Conservation (phyloP, 2,113 vertebrate genomes). For the Xenopus laevis region DNA sequence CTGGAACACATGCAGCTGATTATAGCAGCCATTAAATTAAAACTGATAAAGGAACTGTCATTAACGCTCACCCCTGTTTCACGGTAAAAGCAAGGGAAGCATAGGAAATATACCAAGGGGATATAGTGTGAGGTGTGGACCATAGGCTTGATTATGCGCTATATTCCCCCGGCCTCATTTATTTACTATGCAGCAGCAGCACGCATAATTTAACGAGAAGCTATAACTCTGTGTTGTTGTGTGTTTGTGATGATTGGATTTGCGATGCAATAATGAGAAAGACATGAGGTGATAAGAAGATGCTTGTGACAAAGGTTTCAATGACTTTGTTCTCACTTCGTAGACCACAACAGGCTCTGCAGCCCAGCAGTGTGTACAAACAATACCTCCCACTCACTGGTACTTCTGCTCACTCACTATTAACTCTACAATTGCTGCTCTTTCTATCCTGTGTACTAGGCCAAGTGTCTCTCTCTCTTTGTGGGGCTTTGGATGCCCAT, state of each 20-base stretch:
- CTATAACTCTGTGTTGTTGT: slow-evolving; percentile 34
- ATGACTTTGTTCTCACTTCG: background rate
- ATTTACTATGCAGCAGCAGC: slow-evolving; percentile 24
- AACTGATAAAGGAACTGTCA: slow-evolving; percentile 15
- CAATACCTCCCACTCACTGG: background rate
- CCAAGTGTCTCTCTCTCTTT: too few species aligned
- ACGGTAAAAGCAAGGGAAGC: too few species aligned
- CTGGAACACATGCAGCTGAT: slow-evolving; percentile 20
- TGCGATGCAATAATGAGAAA: slow-evolving; percentile 26
- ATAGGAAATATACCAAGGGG: too few species aligned
- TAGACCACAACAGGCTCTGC: background rate
- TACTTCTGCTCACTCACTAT: too few species aligned
- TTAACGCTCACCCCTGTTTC: background rate
- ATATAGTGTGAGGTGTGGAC: too few species aligned
- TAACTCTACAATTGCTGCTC: too few species aligned
- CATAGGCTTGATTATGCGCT: background rate
- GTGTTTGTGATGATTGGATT: slow-evolving; percentile 35
- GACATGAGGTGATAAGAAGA: slow-evolving; percentile 27
- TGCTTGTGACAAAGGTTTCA: slow-evolving; percentile 6
- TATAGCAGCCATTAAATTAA: slow-evolving; percentile 17
- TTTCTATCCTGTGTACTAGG: too few species aligned
- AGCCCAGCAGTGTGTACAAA: background rate
- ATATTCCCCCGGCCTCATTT: slow-evolving; percentile 23
- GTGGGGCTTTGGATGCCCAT: too few species aligned
- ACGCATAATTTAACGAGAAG: slow-evolving; percentile 30